phyloP scores from a whole-genome alignment of 2,797 vertebrate species.

The Schizopygopsis pylzovi region DNA sequence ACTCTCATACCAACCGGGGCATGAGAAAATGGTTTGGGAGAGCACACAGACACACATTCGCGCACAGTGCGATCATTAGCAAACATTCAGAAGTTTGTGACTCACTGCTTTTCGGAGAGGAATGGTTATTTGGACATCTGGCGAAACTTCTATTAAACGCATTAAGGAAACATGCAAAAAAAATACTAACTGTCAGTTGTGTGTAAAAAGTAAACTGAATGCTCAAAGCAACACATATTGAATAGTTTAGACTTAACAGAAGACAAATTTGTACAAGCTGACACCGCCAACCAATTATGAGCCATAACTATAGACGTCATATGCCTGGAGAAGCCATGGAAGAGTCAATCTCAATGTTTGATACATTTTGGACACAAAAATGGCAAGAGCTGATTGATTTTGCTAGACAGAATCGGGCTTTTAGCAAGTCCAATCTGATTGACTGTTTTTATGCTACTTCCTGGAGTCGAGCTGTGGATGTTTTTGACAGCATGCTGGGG shows the following conservation, averaged over 20 bases:
- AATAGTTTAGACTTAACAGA: slow-evolving; percentile 11
- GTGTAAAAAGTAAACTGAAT: not conserved
- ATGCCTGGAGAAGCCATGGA: not conserved
- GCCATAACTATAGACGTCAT: not conserved
- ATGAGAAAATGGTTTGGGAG: slow-evolving; percentile 40
- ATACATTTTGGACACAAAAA: slow-evolving; percentile 15
- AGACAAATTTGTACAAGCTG: not conserved
- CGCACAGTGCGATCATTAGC: not conserved
- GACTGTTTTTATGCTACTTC: not conserved
- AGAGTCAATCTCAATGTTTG: not conserved
- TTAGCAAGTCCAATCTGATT: slow-evolving; percentile 16
- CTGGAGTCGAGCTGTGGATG: not conserved
- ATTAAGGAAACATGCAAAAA: not conserved
- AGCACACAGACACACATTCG: not conserved
- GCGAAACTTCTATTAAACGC: not conserved
- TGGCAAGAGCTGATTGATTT: slow-evolving; percentile 2
- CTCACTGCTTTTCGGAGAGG: not conserved
- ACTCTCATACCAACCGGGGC: slow-evolving; percentile 41
- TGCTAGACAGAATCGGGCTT: not conserved
- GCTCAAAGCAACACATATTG: slow-evolving; percentile 18
- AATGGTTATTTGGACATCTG: slow-evolving; percentile 18
- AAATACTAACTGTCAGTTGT: not conserved
- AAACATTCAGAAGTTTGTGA: slow-evolving; percentile 8
- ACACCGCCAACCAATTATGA: not conserved
- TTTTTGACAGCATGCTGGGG: not conserved